These are phyloP conservation scores for Hirtodrosophila duncani DNA, from an alignment of 2,888 invertebrate genomes.

Conservation along the genomic window DNA sequence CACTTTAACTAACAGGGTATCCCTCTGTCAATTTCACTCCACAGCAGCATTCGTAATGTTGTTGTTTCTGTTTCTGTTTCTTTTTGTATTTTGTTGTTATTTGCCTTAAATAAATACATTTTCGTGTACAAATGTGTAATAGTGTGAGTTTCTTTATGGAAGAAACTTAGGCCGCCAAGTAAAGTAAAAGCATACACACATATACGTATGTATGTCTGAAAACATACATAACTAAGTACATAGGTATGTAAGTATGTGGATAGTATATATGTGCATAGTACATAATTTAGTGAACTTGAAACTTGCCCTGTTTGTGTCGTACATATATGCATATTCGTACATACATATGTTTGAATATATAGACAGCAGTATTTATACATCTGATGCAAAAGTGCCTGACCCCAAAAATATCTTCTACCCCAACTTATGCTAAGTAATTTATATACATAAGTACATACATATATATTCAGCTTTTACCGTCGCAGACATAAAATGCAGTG, in stretches of 20 bases:
- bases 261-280: too few relatives aligned
- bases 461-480: slow-evolving; percentile 23
- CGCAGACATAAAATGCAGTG: slow-evolving; percentile 49
- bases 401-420: too few relatives aligned
- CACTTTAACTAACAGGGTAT: too few relatives aligned
- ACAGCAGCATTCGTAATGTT: too few relatives aligned
- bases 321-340: neutral
- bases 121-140: slow-evolving; percentile 23
- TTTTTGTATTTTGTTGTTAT: slow-evolving; percentile 39
- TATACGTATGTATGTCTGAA: neutral
- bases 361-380: slow-evolving; percentile 26
- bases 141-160: slow-evolving; percentile 57
- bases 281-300: slow-evolving; percentile 72
- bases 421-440: slow-evolving; percentile 64
- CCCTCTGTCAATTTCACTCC: too few relatives aligned
- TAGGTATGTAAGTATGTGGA: slow-evolving; percentile 32
- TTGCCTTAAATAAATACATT: slow-evolving; percentile 68
- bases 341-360: slow-evolving; percentile 12
- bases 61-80: too few relatives aligned
- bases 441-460: slow-evolving; percentile 29
- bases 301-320: slow-evolving; percentile 37
- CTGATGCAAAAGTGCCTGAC: slow-evolving; percentile 51
- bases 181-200: slow-evolving; percentile 32
- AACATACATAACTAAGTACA: slow-evolving; percentile 14
- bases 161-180: slow-evolving; percentile 53